A percentile compares a stretch with the other conserved stretches of the same genome.
Conservation (phyloP, 2,888 invertebrate species). For the Xylocampa areola region DNA sequence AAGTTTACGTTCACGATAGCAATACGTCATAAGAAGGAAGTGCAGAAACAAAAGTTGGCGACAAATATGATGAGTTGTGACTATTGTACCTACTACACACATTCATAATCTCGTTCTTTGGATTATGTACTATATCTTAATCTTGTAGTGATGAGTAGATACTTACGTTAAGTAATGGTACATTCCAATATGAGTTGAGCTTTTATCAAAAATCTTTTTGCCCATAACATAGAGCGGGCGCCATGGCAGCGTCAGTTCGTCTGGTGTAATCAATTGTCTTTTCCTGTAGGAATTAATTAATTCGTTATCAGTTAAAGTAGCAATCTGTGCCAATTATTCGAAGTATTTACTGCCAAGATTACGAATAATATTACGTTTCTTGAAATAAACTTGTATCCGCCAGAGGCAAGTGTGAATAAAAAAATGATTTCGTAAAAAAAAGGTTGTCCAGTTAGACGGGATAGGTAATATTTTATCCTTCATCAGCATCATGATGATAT, state of each 20-base stretch:
- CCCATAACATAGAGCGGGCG: slow-evolving; percentile 94
- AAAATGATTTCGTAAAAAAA: too few relatives aligned
- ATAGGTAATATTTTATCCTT: too few relatives aligned
- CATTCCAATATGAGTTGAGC: slow-evolving; percentile 89
- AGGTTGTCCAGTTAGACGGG: too few relatives aligned
- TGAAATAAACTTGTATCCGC: slow-evolving; percentile 2
- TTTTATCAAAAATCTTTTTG: slow-evolving; percentile 89
- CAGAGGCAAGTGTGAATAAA: neutral
- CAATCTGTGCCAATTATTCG: slow-evolving; percentile 42
- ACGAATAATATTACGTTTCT: slow-evolving; percentile 15
- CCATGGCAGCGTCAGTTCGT: slow-evolving; percentile 96
- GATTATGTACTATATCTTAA: slow-evolving; percentile 32
- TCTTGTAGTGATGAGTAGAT: slow-evolving; percentile 12
- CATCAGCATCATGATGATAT: too few relatives aligned
- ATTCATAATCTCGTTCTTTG: slow-evolving; percentile 28
- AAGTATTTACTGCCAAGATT: slow-evolving; percentile 45
- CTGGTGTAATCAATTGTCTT: slow-evolving; percentile 92
- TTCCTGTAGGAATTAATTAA: slow-evolving; percentile 89
- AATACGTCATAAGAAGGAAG: slow-evolving; percentile 36
- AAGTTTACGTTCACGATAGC: slow-evolving; percentile 20
- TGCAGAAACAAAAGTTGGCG: slow-evolving; percentile 39
- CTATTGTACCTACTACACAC: slow-evolving; percentile 4
- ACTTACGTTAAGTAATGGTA: slow-evolving; percentile 90
- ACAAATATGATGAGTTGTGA: slow-evolving; percentile 21
- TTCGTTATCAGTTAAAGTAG: slow-evolving; percentile 32